phyloP scores from a whole-genome alignment of 2,888 invertebrate genomes.

The Eupithecia pulchellata region DNA sequence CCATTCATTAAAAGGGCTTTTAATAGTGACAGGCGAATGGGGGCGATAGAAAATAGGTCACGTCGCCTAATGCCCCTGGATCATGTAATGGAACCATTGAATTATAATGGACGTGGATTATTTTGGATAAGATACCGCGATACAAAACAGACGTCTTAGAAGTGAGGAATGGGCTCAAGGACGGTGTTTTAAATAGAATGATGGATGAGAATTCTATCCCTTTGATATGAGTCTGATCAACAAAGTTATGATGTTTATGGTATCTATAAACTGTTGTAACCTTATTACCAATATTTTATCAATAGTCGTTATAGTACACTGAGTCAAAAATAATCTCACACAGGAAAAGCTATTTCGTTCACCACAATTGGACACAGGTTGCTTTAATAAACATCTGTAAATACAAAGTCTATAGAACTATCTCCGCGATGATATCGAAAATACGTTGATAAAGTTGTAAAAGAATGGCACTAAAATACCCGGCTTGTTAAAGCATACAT shows the following conservation, averaged over 20 bases:
- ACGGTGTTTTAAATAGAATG: constrained; percentile 39
- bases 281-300: neutral
- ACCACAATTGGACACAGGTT: neutral
- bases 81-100: constrained; percentile 43
- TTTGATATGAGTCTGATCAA: constrained; percentile 23
- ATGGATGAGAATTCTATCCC: constrained; percentile 22
- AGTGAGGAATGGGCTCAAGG: constrained; percentile 56
- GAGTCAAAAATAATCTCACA: constrained; percentile 1
- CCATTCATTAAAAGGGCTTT: constrained; percentile 37
- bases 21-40: constrained; percentile 39
- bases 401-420: neutral
- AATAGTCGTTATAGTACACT: neutral
- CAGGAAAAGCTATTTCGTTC: neutral
- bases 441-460: neutral
- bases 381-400: neutral
- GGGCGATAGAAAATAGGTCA: constrained; percentile 53
- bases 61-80: constrained; percentile 46
- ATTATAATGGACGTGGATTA: constrained; percentile 23
- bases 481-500: no score
- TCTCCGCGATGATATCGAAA: neutral
- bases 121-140: constrained; percentile 40
- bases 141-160: constrained; percentile 49
- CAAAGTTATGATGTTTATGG: constrained; percentile 3
- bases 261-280: neutral
- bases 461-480: neutral